Conservation (phyloP, 2,888 invertebrate genomes). For the Acleris literana region DNA sequence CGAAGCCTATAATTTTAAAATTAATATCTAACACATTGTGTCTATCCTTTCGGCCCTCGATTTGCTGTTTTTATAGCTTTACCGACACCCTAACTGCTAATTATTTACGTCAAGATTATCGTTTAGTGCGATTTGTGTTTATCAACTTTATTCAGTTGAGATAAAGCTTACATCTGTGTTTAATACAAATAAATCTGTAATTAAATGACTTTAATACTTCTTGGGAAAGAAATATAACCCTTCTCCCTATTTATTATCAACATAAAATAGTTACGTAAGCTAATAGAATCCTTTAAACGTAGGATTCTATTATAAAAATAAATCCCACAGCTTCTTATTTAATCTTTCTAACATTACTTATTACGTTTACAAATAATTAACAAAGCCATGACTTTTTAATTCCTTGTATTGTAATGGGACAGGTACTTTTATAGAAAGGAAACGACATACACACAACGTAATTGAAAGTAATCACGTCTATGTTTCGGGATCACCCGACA, state of each 20-base stretch:
- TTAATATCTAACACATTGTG: conserved; percentile 83
- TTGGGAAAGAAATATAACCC: not conserved
- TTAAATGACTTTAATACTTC: not conserved
- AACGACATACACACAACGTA: too few relatives aligned
- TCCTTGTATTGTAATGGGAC: too few relatives aligned
- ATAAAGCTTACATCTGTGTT: not conserved
- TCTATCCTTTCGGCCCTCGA: conserved; percentile 72
- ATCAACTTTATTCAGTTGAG: not conserved
- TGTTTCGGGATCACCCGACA: not conserved
- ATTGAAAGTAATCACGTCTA: not conserved
- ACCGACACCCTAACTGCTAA: conserved; percentile 73
- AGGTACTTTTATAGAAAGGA: too few relatives aligned
- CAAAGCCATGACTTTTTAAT: too few relatives aligned
- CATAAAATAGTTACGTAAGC: too few relatives aligned
- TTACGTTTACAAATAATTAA: too few relatives aligned
- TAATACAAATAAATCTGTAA: not conserved
- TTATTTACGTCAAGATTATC: conserved; percentile 65
- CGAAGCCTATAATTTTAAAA: conserved; percentile 78
- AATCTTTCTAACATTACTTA: too few relatives aligned
- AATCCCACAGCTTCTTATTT: too few relatives aligned
- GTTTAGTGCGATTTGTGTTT: conserved; percentile 57
- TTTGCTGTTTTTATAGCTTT: conserved; percentile 75
- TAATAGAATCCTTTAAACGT: too few relatives aligned
- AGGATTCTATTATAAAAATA: too few relatives aligned
- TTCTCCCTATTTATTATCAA: too few relatives aligned